A percentile compares a stretch with the other conserved stretches of the same genome.
Evolutionary conservation across 1,140 invertebrate species (phyloP).

Genomic region (Drosophila malerkotliana): DNA sequence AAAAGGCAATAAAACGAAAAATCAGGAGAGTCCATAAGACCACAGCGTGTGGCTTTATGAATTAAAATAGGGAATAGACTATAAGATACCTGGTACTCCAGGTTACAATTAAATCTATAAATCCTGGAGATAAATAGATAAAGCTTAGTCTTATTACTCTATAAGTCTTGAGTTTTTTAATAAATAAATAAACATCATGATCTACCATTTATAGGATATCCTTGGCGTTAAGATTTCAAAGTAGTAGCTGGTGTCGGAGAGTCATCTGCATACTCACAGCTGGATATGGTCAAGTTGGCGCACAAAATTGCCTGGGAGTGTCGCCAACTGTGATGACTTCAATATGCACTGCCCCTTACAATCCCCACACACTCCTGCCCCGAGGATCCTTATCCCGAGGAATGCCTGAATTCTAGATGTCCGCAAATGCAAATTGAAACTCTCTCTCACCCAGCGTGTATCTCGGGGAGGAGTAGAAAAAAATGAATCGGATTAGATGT

Average conservation of each 20-base stretch:
- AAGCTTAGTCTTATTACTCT: too few species aligned
- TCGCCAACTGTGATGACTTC: constrained; percentile 53
- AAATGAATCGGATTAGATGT: constrained; percentile 47
- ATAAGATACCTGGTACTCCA: not conserved
- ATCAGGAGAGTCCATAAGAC: constrained; percentile 52
- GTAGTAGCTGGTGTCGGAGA: constrained; percentile 48
- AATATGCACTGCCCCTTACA: constrained; percentile 35
- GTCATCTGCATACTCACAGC: constrained; percentile 71
- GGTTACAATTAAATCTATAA: too few species aligned
- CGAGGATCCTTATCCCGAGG: constrained; percentile 5
- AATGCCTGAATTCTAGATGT: not conserved
- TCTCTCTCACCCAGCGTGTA: constrained; percentile 9
- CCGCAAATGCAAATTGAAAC: constrained; percentile 40
- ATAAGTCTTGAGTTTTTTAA: too few species aligned
- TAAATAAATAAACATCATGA: not conserved
- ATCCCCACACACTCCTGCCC: not conserved
- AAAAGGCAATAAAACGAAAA: constrained; percentile 29
- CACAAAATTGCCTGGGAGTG: constrained; percentile 48
- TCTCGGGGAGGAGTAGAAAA: not conserved
- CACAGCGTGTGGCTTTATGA: constrained; percentile 44
- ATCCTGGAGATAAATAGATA: too few species aligned
- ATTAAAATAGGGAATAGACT: not conserved
- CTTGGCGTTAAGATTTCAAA: constrained; percentile 18
- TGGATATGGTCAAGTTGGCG: constrained; percentile 77
- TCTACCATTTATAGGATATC: constrained; percentile 11